These are phyloP conservation scores for Dromaius novaehollandiae DNA, from an alignment of 2,113 vertebrate genomes.

Conservation along the genomic window DNA sequence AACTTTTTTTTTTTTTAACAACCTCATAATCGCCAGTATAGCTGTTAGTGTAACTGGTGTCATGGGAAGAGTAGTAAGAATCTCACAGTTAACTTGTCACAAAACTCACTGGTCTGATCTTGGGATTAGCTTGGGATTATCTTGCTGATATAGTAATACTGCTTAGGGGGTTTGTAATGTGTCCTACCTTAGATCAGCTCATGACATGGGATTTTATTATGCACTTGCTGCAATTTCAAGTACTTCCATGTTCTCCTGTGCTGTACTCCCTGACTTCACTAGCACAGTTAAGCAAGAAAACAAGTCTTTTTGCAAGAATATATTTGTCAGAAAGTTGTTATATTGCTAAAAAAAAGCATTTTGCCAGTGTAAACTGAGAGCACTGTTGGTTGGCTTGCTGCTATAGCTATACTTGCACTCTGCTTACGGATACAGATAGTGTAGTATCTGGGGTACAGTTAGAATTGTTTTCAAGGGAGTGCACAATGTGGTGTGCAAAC, in stretches of 20 bases:
- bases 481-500: neutral
- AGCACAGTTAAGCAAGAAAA: neutral
- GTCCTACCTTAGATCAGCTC: neutral
- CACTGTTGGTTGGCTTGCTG: neutral
- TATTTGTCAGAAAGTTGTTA: neutral
- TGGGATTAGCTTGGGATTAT: too few relatives aligned
- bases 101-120: neutral
- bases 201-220: neutral
- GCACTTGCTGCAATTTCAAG: neutral
- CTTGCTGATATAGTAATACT: neutral
- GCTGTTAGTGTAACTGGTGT: neutral
- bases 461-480: neutral
- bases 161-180: neutral
- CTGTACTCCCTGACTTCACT: neutral
- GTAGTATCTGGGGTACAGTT: neutral
- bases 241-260: neutral
- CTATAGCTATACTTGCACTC: rapidly evolving
- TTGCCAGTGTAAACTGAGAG: neutral
- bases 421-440: neutral
- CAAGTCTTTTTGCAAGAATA: neutral
- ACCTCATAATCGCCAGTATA: neutral
- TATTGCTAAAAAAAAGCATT: neutral
- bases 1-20: neutral
- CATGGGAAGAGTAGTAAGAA: neutral
- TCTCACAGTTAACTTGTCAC: neutral